Conservation (phyloP, 2,797 vertebrate species). For the Eospalax fontanierii region DNA sequence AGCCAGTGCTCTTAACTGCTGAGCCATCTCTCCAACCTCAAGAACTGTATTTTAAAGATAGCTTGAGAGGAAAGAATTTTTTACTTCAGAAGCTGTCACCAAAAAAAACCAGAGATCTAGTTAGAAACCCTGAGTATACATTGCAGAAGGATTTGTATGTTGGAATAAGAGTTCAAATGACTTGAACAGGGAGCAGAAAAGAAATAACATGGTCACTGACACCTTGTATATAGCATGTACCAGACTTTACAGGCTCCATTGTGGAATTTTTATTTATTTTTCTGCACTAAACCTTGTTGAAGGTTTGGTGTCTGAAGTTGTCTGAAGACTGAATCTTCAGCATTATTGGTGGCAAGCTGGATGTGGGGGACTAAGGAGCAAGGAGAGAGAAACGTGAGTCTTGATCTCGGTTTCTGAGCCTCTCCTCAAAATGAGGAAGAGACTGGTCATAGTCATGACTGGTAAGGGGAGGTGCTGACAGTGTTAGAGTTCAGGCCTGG, state of each 20-base stretch:
- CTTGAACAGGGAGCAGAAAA: constrained; percentile 32
- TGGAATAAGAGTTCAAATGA: constrained; percentile 47
- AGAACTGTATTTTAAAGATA: constrained; percentile 7
- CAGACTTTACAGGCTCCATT: not conserved
- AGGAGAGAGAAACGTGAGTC: not conserved
- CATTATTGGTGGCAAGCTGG: not conserved
- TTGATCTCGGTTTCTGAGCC: not conserved
- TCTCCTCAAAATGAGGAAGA: not conserved
- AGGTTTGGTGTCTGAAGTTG: not conserved
- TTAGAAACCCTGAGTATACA: not conserved
- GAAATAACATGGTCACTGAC: not conserved
- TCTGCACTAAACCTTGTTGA: constrained; percentile 41
- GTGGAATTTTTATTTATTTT: not conserved
- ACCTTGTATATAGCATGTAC: not conserved
- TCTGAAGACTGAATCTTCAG: not conserved
- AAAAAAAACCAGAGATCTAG: constrained; percentile 11
- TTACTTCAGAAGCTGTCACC: not conserved
- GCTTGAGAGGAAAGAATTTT: constrained; percentile 33
- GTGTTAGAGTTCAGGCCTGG: not conserved
- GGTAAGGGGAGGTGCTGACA: not conserved
- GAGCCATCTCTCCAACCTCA: too few relatives aligned
- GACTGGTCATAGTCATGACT: not conserved
- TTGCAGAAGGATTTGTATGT: constrained; percentile 37
- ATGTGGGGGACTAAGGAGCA: not conserved
- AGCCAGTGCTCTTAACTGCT: too few relatives aligned